Percentiles rank a stretch among this genome's conserved stretches.
Conservation (phyloP, 2,888 invertebrate species). For the Brenthis daphne region DNA sequence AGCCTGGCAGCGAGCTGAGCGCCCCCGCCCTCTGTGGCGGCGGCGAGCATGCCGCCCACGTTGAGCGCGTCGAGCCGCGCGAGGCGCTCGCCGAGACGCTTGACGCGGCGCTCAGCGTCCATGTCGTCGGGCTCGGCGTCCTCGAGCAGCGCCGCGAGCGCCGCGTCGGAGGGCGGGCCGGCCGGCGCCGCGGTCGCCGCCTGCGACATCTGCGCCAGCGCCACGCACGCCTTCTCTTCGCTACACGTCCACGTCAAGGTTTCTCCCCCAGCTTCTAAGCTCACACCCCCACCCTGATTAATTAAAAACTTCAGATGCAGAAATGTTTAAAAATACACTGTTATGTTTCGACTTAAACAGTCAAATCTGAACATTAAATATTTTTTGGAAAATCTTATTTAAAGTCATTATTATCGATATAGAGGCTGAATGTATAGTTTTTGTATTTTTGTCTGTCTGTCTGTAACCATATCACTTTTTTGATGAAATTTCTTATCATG, state of each 20-base stretch:
- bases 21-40: conserved; percentile 87
- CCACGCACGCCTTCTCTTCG: conserved; percentile 41
- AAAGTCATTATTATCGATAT: too few species aligned
- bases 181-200: conserved; percentile 82
- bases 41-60: conserved; percentile 89
- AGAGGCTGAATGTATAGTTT: too few species aligned
- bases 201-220: conserved; percentile 42
- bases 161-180: conserved; percentile 89
- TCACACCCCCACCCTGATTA: conserved; percentile 43
- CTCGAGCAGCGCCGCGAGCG: conserved; percentile 85
- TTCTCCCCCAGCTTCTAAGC: conserved; percentile 47
- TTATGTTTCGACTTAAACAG: too few species aligned
- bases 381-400: too few species aligned
- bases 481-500: too few species aligned
- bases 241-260: conserved; percentile 44
- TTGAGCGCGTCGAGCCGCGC: conserved; percentile 85
- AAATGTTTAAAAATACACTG: too few species aligned
- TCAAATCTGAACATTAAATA: too few species aligned
- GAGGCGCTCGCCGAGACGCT: conserved; percentile 89
- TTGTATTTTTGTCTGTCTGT: too few species aligned
- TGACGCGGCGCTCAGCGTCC: conserved; percentile 88
- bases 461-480: too few species aligned
- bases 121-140: conserved; percentile 92
- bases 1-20: conserved; percentile 82
- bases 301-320: too few species aligned